Base-by-base conservation (phyloP, 2,888 invertebrate genomes). In the Zootermopsis nevadensis region DNA sequence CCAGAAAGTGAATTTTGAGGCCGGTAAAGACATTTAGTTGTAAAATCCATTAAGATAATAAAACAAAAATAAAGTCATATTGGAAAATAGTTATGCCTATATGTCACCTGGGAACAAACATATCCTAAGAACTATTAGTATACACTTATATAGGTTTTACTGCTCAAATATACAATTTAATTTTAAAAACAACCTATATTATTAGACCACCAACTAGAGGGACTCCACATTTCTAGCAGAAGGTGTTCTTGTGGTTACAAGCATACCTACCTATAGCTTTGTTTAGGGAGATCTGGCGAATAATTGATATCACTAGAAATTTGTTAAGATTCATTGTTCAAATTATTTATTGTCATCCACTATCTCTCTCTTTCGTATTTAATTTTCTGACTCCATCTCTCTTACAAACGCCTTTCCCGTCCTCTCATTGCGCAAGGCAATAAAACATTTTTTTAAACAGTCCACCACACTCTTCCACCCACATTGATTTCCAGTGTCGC, bases 321-420 rank as follows among this genome's bases (percentile, higher is more conserved):
- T 30, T 69, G 69, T 69, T 69, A 69, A 69, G 66, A 66, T 66
- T 66, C 66, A 27, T 60, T 66, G 66, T 30, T n/a, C 66, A 66
- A n/a, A 15, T 69, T 69, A 69, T 69, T 69, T 69, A 69, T 33
- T 69, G 33, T 33, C 69, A 22, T n/a, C 30, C 27, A 15, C 27
- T 67, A 67, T 10, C 69, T 69, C 69, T 69, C 31, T 33, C 12
- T 30, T 66, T 19, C 30, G 27, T 15, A 30, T 66, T 69, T 69
- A 69, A 69, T 69, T 69, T 33, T 0, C 7, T 31, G 33, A 69
- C 33, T 69, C 69, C 12, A 69, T 69, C 69, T 69, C 33, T 69
- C 33, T 66, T n/a, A 30, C 66, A n/a, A n/a, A 66, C n/a, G n/a
- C 8, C 27, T 4, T 0, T 69, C 33, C 15, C 31, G 22, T 33